Evolutionary conservation across 2,797 vertebrate species (phyloP).

Genomic region (Myotis pilosus): DNA sequence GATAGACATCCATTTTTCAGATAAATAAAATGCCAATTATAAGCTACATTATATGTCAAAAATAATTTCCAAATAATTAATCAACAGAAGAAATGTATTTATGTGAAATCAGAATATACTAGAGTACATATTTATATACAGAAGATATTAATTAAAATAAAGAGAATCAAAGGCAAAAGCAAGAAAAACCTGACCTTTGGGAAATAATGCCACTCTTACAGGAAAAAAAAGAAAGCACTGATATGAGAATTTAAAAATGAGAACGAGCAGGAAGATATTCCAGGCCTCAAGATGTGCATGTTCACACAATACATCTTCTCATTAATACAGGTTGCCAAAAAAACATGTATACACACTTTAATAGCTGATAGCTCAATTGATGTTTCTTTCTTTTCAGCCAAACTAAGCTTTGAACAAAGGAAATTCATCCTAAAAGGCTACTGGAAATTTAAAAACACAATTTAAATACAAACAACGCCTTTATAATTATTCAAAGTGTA

Average conservation of each 20-base stretch:
- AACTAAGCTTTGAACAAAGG: too few relatives aligned
- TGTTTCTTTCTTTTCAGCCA: too few relatives aligned
- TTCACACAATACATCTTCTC: neutral
- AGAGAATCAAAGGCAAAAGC: neutral
- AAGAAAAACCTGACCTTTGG: neutral
- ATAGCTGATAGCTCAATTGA: too few relatives aligned
- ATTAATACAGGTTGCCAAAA: neutral
- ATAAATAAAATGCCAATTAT: neutral
- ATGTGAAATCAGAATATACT: neutral
- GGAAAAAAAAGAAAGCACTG: neutral
- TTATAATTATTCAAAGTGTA: too few relatives aligned
- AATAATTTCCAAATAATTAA: neutral
- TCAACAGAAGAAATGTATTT: slow-evolving; percentile 4
- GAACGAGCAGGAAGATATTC: neutral
- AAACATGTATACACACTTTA: too few relatives aligned
- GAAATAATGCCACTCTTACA: neutral
- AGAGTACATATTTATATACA: neutral
- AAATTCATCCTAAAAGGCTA: too few relatives aligned
- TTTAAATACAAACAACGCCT: too few relatives aligned
- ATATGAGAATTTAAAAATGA: neutral
- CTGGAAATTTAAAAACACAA: too few relatives aligned
- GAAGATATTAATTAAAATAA: neutral
- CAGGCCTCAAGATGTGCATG: neutral
- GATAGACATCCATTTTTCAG: neutral
- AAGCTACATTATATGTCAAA: slow-evolving; percentile 1